A percentile compares a stretch with the other conserved stretches of the same genome.
phyloP scores from a whole-genome alignment of 2,113 vertebrate genomes.

The Peromyscus californicus region DNA sequence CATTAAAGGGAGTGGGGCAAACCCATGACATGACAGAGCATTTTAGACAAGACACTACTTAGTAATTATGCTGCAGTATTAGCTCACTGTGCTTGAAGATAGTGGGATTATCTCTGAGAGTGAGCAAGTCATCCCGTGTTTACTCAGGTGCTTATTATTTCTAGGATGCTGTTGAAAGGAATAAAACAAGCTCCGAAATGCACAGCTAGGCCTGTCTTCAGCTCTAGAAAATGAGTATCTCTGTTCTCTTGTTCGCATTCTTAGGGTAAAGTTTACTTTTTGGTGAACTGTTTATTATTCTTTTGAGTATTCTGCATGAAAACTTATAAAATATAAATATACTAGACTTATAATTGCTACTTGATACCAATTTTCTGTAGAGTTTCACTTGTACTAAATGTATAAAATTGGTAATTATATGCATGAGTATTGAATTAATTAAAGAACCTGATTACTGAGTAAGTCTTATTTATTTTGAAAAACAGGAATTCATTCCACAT shows the following conservation, averaged over 20 bases:
- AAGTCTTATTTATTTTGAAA: slow-evolving; percentile 68
- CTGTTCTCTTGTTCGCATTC: not conserved
- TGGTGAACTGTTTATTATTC: not conserved
- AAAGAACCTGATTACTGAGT: slow-evolving; percentile 51
- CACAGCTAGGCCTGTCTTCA: not conserved
- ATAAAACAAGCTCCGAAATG: slow-evolving; percentile 1
- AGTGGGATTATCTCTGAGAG: not conserved
- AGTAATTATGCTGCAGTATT: not conserved
- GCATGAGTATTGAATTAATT: slow-evolving; percentile 56
- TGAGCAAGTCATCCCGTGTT: not conserved
- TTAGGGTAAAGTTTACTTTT: slow-evolving; percentile 40
- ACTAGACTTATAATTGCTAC: slow-evolving; percentile 27
- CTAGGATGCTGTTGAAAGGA: not conserved
- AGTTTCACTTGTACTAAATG: slow-evolving; percentile 48
- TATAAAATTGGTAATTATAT: slow-evolving; percentile 59
- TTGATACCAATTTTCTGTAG: not conserved
- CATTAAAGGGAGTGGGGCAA: not conserved
- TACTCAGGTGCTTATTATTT: not conserved
- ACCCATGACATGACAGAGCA: not conserved
- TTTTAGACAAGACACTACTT: not conserved
- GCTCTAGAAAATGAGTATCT: not conserved
- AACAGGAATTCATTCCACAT: slow-evolving; percentile 50
- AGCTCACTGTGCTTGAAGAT: not conserved
- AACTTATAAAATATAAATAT: slow-evolving; percentile 35
- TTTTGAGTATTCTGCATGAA: not conserved